A percentile compares a stretch with the other conserved stretches of the same genome.
phyloP scores from a whole-genome alignment of 2,888 invertebrate genomes.

The Xanthorhoe spadicearia region DNA sequence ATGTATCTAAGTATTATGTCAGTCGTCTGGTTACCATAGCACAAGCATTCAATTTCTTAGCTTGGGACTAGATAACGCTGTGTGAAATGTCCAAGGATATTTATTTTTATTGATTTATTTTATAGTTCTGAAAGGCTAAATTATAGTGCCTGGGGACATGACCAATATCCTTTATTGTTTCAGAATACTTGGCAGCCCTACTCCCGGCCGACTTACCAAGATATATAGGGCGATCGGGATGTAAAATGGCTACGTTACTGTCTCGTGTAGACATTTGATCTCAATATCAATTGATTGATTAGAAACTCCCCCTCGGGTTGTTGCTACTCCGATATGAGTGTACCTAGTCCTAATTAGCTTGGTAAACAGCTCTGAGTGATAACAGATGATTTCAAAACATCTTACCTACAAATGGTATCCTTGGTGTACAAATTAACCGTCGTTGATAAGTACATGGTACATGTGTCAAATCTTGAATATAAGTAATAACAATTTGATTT shows the following conservation, averaged over 20 bases:
- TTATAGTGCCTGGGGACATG: no score
- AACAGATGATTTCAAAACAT: conserved; percentile 3
- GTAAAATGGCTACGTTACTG: conserved; percentile 43
- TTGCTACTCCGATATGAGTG: conserved; percentile 16
- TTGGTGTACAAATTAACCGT: background rate
- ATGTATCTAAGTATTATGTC: no score
- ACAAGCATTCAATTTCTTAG: no score
- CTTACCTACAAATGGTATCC: background rate
- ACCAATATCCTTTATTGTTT: background rate
- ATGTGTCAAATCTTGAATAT: background rate
- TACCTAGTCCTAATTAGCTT: conserved; percentile 5
- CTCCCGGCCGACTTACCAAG: conserved; percentile 13
- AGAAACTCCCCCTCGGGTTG: conserved; percentile 33
- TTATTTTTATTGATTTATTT: no score
- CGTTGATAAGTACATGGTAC: background rate
- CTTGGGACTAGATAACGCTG: no score
- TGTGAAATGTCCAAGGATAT: no score
- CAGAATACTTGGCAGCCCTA: conserved; percentile 11
- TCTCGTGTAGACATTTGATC: conserved; percentile 45
- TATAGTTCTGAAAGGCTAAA: no score
- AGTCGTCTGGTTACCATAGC: no score
- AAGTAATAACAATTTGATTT: no score
- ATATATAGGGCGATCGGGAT: conserved; percentile 42
- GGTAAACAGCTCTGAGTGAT: conserved; percentile 18
- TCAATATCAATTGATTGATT: conserved; percentile 42